Percentiles rank a stretch among this genome's conserved stretches.
These are phyloP conservation scores for Clostera curtula DNA, from an alignment of 2,888 invertebrate genomes.

Conservation along the genomic window DNA sequence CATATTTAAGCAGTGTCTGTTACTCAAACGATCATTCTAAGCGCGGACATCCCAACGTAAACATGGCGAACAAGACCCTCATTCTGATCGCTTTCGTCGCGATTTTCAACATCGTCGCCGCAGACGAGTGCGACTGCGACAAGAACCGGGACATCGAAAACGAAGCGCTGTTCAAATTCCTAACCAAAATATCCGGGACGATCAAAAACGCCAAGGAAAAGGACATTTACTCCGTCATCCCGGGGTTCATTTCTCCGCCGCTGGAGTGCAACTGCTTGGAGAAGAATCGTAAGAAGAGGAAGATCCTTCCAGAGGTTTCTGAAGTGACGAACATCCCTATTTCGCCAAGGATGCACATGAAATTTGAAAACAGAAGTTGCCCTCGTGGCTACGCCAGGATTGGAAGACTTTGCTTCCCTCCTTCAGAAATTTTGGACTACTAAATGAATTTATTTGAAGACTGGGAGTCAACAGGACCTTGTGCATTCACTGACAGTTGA, in stretches of 20 bases:
- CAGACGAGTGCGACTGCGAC: conserved; percentile 17
- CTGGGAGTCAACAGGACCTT: too few relatives aligned
- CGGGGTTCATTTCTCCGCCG: conserved; percentile 24
- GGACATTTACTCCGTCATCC: conserved; percentile 14
- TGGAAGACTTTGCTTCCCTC: too few relatives aligned
- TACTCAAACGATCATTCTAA: conserved; percentile 15
- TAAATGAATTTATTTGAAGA: too few relatives aligned
- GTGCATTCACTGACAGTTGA: too few relatives aligned
- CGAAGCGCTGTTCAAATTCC: conserved; percentile 10
- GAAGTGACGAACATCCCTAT: too few relatives aligned
- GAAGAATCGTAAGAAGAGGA: conserved; percentile 25
- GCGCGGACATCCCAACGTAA: conserved; percentile 7
- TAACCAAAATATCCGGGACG: conserved; percentile 17
- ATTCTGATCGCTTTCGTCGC: conserved; percentile 11
- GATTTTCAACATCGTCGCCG: conserved; percentile 6
- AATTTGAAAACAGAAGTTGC: too few relatives aligned
- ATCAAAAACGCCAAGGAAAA: conserved; percentile 5
- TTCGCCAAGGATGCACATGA: too few relatives aligned
- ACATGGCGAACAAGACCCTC: conserved; percentile 25
- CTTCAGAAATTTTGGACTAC: too few relatives aligned
- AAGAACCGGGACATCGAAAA: conserved; percentile 4
- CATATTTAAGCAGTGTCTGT: conserved; percentile 11
- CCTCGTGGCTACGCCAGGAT: too few relatives aligned
- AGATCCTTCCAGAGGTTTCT: conserved; percentile 6
- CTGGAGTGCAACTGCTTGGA: conserved; percentile 23